Conservation (phyloP, 2,113 vertebrate genomes). For the Elachura formosa region DNA sequence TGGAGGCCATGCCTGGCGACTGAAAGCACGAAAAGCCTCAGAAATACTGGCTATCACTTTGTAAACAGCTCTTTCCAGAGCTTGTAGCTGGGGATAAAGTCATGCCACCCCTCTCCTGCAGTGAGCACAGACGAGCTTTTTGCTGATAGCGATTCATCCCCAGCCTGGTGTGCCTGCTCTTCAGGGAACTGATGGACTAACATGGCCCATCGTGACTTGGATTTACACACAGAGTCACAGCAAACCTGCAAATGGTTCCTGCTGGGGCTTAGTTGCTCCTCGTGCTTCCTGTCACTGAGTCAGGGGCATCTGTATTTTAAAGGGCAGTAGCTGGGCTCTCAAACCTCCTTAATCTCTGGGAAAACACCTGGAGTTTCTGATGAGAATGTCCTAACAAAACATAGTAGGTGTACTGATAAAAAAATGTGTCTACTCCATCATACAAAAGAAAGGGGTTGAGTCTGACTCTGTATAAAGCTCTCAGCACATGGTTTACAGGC, state of each 20-base stretch:
- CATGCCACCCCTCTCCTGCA: neutral
- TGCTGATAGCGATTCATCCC: rapidly evolving
- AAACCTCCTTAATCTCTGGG: neutral
- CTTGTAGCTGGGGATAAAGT: neutral
- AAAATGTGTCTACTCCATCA: neutral
- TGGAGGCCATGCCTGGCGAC: neutral
- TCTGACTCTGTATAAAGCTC: neutral
- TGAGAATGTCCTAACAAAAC: neutral
- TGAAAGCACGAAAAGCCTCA: neutral
- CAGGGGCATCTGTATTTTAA: neutral
- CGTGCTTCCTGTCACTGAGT: neutral
- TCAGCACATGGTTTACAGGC: neutral
- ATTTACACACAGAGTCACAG: neutral
- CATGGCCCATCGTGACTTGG: rapidly evolving
- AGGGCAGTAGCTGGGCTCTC: neutral
- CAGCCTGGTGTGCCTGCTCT: neutral
- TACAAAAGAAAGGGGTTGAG: neutral
- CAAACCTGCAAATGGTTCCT: neutral
- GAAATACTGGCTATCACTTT: neutral
- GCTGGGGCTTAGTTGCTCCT: neutral
- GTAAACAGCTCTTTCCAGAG: neutral
- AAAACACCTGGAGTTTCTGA: neutral
- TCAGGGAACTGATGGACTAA: neutral
- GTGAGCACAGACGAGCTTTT: neutral
- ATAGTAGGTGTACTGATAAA: neutral